Evolutionary conservation across 2,888 invertebrate species (phyloP), one percentile per base, ranked within the genome.

Genomic region (Ophioninae sp.): DNA sequence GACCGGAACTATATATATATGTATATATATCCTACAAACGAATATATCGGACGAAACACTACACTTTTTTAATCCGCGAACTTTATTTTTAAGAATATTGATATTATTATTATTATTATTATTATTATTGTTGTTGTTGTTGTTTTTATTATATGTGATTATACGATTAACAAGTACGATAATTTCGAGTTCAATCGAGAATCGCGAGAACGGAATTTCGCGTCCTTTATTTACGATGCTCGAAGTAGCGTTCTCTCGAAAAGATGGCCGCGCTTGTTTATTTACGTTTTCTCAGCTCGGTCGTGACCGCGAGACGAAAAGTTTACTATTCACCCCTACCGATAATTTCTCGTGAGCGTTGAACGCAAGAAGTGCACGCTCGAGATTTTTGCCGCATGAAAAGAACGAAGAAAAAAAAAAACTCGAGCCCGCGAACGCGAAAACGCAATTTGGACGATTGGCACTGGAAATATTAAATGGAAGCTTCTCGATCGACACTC

Each of bases 1-100:
- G 22, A 37, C 23, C 8, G 37, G 22, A 51, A 30, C 30, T 58
- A 37, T 37, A 37, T 37, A 30, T 30, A 30, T 30, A 30, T 30
- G 3, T 30, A 30, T 30, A 30, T 30, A 30, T 30, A 30, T 63
- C 22, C 41, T 37, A 39, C 65, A 41, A 71, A 68, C 51, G 78
- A 51, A 68, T 59, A 68, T 77, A 61, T 61, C 44, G 39, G 56
- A 23, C 58, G 58, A 71, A 37, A 64, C 78, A 71, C 71, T 71
- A 8, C 78, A 78, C 78, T 64, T 22, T 56, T 30, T 64, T 56
- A 63, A 68, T 61, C 17, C 23, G 44, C 69, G 71, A 51, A 69
- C 68, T 61, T 41, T 73, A 73, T n/a, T 7, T 59, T 58, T 65
- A 37, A 5, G 10, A 17, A 17, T 51, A 51, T 51, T 51, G 17